These are phyloP conservation scores for Dipodomys ordii DNA, from an alignment of 2,113 vertebrate species.

Conservation along the genomic window DNA sequence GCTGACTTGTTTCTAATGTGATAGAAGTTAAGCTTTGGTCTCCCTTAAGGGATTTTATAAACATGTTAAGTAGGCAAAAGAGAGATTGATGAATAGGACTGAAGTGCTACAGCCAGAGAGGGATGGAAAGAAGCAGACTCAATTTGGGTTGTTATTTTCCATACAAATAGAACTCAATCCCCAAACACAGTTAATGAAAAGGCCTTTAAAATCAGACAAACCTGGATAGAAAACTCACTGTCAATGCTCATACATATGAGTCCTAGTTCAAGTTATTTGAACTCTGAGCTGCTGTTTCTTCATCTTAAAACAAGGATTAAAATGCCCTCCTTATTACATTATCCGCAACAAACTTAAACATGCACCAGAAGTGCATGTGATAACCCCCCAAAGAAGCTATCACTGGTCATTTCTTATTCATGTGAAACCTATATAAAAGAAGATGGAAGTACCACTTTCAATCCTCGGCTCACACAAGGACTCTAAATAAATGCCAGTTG, in stretches of 20 bases:
- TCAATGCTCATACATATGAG: background rate
- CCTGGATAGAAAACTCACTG: background rate
- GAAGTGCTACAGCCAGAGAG: background rate
- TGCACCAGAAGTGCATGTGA: background rate
- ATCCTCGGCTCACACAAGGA: background rate
- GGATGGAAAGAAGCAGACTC: constrained; percentile 25
- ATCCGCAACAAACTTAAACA: background rate
- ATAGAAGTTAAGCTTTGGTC: constrained; percentile 47
- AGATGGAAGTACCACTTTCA: background rate
- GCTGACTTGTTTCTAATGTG: constrained; percentile 60
- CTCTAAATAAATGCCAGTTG: constrained; percentile 4
- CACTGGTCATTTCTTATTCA: constrained; percentile 23
- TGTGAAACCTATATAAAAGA: background rate
- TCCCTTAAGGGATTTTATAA: constrained; percentile 57
- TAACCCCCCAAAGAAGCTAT: background rate
- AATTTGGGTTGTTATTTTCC: background rate
- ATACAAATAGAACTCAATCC: background rate
- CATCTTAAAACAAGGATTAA: background rate
- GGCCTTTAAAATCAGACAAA: background rate
- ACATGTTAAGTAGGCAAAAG: constrained; percentile 69
- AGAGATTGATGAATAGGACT: constrained; percentile 50
- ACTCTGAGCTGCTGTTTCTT: constrained; percentile 7
- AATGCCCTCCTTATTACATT: background rate
- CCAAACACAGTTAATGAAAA: background rate
- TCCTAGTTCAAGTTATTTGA: background rate